phyloP scores from a whole-genome alignment of 2,797 vertebrate genomes.

The Chelon auratus region DNA sequence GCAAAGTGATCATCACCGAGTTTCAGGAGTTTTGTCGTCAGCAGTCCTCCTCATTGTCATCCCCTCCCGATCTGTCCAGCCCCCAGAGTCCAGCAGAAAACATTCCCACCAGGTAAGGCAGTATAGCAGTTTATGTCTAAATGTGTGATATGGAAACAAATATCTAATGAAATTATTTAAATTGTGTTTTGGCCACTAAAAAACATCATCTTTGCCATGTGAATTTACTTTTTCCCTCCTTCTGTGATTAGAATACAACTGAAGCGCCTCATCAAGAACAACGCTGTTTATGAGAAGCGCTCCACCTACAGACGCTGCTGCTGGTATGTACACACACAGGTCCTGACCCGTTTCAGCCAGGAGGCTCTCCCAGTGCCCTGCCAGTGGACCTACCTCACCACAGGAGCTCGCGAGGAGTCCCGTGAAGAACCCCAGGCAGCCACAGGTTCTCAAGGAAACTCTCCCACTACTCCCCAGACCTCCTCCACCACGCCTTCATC shows the following conservation, averaged over 20 bases:
- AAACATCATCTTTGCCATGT: background rate
- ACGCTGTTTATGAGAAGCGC: slow-evolving; percentile 94
- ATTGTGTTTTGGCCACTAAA: background rate
- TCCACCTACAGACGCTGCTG: slow-evolving; percentile 88
- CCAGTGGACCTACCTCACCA: slow-evolving; percentile 94
- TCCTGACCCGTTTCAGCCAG: slow-evolving; percentile 86
- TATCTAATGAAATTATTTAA: no score
- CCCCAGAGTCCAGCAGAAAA: slow-evolving; percentile 74
- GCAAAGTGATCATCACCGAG: slow-evolving; percentile 93
- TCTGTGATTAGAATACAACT: slow-evolving; percentile 81
- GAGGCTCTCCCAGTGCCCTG: slow-evolving; percentile 93
- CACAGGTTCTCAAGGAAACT: slow-evolving; percentile 78
- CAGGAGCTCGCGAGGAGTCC: slow-evolving; percentile 88
- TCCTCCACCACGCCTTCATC: slow-evolving; percentile 69
- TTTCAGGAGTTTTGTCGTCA: slow-evolving; percentile 93
- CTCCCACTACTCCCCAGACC: slow-evolving; percentile 80
- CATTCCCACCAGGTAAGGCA: slow-evolving; percentile 88
- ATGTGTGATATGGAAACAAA: background rate
- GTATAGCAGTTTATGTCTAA: background rate
- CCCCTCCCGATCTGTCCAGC: slow-evolving; percentile 70
- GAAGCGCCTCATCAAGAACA: slow-evolving; percentile 91
- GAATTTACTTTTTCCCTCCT: background rate
- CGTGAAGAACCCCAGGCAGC: slow-evolving; percentile 80
- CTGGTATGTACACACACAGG: slow-evolving; percentile 93
- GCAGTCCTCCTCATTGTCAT: slow-evolving; percentile 56